A percentile compares a stretch with the other conserved stretches of the same genome.
phyloP scores from a whole-genome alignment of 2,113 vertebrate genomes.

The Hippocampus mohnikei region DNA sequence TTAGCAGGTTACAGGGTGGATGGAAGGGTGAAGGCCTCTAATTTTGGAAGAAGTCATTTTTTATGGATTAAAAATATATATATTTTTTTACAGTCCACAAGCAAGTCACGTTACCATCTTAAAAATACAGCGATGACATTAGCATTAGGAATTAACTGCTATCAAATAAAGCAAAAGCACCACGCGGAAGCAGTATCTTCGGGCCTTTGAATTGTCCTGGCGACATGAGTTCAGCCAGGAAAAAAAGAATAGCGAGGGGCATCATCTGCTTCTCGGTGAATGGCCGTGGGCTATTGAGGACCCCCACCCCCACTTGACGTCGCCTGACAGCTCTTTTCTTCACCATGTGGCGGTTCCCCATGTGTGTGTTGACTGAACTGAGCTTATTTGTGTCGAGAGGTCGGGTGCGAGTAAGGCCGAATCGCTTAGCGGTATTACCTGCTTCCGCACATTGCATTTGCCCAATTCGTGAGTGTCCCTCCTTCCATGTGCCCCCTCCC shows the following conservation, averaged over 20 bases:
- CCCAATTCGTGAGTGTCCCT: slow-evolving; percentile 23
- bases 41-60: too few species aligned
- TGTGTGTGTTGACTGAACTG: slow-evolving; percentile 50
- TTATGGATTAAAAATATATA: too few species aligned
- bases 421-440: neutral
- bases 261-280: slow-evolving; percentile 56
- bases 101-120: too few species aligned
- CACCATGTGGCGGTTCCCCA: slow-evolving; percentile 11
- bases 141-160: neutral
- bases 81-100: too few species aligned
- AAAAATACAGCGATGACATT: too few species aligned
- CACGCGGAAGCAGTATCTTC: slow-evolving; percentile 3
- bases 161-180: neutral
- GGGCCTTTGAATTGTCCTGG: slow-evolving; percentile 32
- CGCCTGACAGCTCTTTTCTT: slow-evolving; percentile 59
- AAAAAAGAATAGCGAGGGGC: slow-evolving; percentile 28
- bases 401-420: neutral
- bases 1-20: too few species aligned
- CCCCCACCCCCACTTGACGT: slow-evolving; percentile 33
- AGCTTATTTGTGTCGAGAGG: slow-evolving; percentile 18
- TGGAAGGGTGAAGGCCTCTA: too few species aligned
- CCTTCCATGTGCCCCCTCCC: slow-evolving; percentile 11
- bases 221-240: slow-evolving; percentile 11
- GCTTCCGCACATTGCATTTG: slow-evolving; percentile 22
- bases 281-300: slow-evolving; percentile 47